Evolutionary conservation across 2,797 vertebrate genomes (phyloP).

Genomic region (Muraenolepis orangiensis): DNA sequence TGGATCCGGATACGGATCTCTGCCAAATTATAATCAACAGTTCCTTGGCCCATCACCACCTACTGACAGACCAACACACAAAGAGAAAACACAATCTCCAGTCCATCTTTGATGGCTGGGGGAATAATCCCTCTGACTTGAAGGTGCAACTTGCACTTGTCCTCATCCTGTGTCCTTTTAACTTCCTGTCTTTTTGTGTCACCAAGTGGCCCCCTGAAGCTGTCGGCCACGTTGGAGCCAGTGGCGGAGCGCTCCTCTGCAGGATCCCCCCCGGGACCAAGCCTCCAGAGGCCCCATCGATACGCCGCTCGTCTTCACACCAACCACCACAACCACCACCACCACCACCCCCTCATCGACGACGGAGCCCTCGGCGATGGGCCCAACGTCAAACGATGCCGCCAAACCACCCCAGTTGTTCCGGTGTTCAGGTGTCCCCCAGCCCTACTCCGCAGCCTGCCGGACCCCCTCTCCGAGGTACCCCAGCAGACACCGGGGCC

Average conservation of each 20-base stretch:
- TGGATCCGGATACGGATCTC: no score
- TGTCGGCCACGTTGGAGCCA: conserved; percentile 42
- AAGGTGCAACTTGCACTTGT: background rate
- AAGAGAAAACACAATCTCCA: no score
- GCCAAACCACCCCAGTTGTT: conserved; percentile 37
- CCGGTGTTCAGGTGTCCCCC: background rate
- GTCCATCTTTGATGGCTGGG: no score
- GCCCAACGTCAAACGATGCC: background rate
- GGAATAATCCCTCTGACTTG: no score
- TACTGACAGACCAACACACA: no score
- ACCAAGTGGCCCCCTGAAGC: conserved; percentile 58
- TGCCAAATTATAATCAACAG: no score
- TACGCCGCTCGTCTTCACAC: background rate
- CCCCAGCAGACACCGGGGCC: conserved; percentile 41
- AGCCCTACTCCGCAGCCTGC: conserved; percentile 43
- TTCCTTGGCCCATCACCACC: no score
- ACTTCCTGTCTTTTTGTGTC: background rate
- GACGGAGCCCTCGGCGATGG: background rate
- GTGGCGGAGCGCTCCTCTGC: conserved; percentile 34
- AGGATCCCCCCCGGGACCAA: background rate
- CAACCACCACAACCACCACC: no score
- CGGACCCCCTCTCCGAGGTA: conserved; percentile 42
- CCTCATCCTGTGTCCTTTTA: background rate
- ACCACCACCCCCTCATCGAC: background rate
- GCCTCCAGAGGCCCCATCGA: background rate